Conservation (phyloP, 2,797 vertebrate species). For the Alouatta caraya region DNA sequence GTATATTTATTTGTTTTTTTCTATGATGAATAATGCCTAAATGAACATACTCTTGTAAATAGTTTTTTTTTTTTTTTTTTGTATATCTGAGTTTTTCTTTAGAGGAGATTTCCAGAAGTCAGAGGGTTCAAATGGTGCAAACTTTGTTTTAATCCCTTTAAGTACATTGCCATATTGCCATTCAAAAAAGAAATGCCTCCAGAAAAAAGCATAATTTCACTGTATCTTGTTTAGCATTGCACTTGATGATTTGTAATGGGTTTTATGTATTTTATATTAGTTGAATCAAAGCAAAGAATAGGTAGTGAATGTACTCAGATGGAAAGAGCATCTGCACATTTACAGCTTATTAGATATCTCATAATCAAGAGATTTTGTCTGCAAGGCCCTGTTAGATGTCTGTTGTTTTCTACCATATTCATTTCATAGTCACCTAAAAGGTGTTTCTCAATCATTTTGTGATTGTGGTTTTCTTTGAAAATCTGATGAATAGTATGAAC, state of each 20-base stretch:
- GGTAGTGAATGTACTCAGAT: background rate
- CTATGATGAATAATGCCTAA: background rate
- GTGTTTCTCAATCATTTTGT: background rate
- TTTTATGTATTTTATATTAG: background rate
- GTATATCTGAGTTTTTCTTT: background rate
- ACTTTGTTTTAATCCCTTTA: background rate
- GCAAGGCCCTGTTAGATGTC: background rate
- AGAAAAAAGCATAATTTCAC: background rate
- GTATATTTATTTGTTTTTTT: background rate
- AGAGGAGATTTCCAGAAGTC: background rate
- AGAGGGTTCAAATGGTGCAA: background rate
- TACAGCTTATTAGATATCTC: background rate
- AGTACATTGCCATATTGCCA: background rate
- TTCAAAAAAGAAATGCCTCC: background rate
- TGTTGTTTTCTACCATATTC: background rate
- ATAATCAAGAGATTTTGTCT: background rate
- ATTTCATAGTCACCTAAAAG: background rate
- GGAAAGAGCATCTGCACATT: background rate
- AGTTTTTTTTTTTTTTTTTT: background rate
- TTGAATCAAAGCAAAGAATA: background rate
- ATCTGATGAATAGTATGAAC: background rate
- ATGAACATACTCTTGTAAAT: background rate
- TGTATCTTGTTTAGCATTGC: background rate
- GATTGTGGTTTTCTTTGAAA: background rate
- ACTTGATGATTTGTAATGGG: background rate